A percentile compares a stretch with the other conserved stretches of the same genome.
Conservation (phyloP, 2,113 vertebrate species). For the Malurus alboscapulatus region DNA sequence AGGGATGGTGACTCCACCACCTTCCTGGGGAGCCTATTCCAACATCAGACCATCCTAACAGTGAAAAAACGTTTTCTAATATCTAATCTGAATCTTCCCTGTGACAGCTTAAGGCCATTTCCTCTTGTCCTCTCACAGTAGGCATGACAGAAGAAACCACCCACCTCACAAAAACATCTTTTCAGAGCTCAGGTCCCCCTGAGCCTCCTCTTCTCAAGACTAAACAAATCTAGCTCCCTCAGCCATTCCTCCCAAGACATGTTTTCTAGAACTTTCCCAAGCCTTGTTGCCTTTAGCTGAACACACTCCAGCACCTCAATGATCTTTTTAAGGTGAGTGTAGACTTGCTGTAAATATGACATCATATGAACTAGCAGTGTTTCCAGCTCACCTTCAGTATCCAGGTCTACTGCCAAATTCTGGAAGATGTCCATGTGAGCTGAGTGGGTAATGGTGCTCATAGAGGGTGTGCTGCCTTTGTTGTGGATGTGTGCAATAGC, state of each 20-base stretch:
- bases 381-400: conserved; percentile 89
- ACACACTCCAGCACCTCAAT: neutral
- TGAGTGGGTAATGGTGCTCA: conserved; percentile 99
- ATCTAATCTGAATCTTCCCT: neutral
- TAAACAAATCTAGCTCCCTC: neutral
- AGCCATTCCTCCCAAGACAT: neutral
- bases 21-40: neutral
- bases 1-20: neutral
- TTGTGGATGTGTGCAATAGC: conserved; percentile 98
- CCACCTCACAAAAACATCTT: neutral
- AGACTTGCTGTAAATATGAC: neutral
- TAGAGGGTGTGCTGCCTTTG: conserved; percentile 98
- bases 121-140: neutral
- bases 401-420: conserved; percentile 96
- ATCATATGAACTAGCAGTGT: fast-evolving
- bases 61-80: neutral
- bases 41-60: neutral
- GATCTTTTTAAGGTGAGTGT: neutral
- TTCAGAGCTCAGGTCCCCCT: neutral
- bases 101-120: neutral
- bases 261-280: neutral
- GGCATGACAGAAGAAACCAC: neutral
- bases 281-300: fast-evolving
- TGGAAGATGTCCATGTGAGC: conserved; percentile 99
- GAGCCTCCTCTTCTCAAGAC: neutral